A percentile compares a stretch with the other conserved stretches of the same genome.
These are phyloP conservation scores for Sesia apiformis DNA, from an alignment of 2,888 invertebrate genomes.

Conservation along the genomic window DNA sequence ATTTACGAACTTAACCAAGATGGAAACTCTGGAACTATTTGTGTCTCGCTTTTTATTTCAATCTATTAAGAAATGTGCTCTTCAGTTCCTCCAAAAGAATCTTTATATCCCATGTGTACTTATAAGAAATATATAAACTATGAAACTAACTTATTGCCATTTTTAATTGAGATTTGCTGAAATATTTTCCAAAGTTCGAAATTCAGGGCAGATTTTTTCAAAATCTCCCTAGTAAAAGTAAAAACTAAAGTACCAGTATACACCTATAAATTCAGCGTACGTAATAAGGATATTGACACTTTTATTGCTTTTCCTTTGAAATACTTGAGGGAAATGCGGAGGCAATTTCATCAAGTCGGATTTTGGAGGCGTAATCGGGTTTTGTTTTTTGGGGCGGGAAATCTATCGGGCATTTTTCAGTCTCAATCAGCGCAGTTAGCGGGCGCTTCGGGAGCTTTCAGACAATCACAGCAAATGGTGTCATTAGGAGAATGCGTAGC, in stretches of 20 bases:
- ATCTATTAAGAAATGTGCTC: no score
- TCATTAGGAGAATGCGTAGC: conserved; percentile 45
- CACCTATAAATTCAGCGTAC: not conserved
- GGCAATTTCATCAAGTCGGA: conserved; percentile 9
- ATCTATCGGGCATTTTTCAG: conserved; percentile 16
- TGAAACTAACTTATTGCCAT: no score
- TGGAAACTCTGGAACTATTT: no score
- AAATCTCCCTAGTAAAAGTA: not conserved
- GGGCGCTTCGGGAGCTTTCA: conserved; percentile 23
- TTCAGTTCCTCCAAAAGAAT: no score
- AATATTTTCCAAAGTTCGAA: no score
- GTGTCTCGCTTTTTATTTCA: no score
- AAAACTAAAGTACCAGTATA: not conserved
- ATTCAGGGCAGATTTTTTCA: no score
- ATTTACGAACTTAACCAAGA: no score
- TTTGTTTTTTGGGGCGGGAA: conserved; percentile 10
- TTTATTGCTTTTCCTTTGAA: conserved; percentile 4
- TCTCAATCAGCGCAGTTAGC: conserved; percentile 32
- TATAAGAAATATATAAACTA: no score
- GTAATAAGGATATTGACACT: not conserved
- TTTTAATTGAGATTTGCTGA: no score
- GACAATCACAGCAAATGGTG: conserved; percentile 51
- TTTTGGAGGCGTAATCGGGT: conserved; percentile 10
- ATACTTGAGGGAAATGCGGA: conserved; percentile 8
- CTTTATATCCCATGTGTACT: no score